Base-by-base conservation (phyloP, 2,113 vertebrate species). In the Piaya cayana region DNA sequence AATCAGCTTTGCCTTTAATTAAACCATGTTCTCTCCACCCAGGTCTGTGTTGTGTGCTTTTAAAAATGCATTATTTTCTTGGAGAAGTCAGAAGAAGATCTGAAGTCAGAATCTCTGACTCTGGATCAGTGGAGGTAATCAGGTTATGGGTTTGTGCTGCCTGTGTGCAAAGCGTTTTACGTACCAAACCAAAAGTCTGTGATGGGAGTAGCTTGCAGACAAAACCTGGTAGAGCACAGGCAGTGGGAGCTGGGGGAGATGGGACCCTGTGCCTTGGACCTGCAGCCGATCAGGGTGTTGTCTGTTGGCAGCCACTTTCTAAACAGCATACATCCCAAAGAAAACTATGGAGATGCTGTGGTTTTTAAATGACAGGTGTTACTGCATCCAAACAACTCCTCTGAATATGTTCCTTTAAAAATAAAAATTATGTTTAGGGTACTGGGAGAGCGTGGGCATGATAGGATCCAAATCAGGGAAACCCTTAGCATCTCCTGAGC, bases 1-100 rank as follows among this genome's bases (percentile, higher is more conserved):
- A 98, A 98, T 98, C 98, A 98, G 98, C 98, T 98, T 98, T 98
- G 98, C 98, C 98, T 98, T 99, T 99, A 98, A 99, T 98, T 98
- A 98, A 98, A 98, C 98, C 96, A 98, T 98, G 98, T 99, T 99
- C 98, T 99, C 98, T 98, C 97, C 97, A 98, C 93, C 93, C 95
- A 95, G n/a, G 92, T 84, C 86, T 96, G 76, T 92, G 92, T 97
- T 21, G 36, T 32, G 4, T 92, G 64, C 62, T 63, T 63, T 86
- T 60, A 50, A 68, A 90, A 53, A n/a, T 5, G 3, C 2, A 0
- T 43, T 69, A 8, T 36, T 80, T 72, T 68, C 63, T 47, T 83
- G 26, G 15, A 58, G 18, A 68, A 75, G 25, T 74, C 45, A 43
- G 76, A 58, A 75, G 45, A 55, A 86, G 50, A 70, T 49, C 82